Base-by-base conservation (phyloP, 2,113 vertebrate genomes). In the Zapus hudsonius region DNA sequence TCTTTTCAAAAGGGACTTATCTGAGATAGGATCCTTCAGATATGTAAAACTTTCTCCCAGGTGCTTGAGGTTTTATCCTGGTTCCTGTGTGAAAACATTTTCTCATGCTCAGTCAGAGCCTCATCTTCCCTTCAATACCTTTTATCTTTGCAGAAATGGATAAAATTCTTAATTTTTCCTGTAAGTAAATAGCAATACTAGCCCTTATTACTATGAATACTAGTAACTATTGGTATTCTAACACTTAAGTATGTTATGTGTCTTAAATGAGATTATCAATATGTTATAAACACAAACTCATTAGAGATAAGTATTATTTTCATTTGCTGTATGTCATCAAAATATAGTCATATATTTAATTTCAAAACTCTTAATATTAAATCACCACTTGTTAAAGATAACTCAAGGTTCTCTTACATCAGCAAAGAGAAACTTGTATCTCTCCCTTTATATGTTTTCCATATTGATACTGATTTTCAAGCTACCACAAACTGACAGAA, bases 291-390 rank as follows among this genome's bases (percentile, higher is more conserved):
- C 15, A 63, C n/a, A 66, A 31, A 75, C 57, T 79, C 19, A 81
- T 73, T 76, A 85, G 64, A 63, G 38, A 36, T 6, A 73, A 72
- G 2, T 69, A 72, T 17, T 95, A 20, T 0, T 91, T 38, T 92
- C 31, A 66, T 5, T 61, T 20, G 19, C 7, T 5, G 42, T 70
- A 27, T 73, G 12, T 27, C 66, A 70, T 2, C 82, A n/a, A 79
- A 91, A 80, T 22, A 31, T 7, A 76, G 25, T 17, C 27, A 93
- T 75, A 44, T 33, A 44, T 19, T 10, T 16, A 20, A 87, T 69
- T 81, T 87, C 22, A 86, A 94, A 78, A 66, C 4, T 36, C 85
- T 82, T 67, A 92, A 74, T 27, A 87, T 22, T 23, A 90, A 81
- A 87, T 87, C 2, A 57, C 4, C 29, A 76, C 19, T 3, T 73